Conservation (phyloP, 2,888 invertebrate genomes). For the Xestobium rufovillosum region DNA sequence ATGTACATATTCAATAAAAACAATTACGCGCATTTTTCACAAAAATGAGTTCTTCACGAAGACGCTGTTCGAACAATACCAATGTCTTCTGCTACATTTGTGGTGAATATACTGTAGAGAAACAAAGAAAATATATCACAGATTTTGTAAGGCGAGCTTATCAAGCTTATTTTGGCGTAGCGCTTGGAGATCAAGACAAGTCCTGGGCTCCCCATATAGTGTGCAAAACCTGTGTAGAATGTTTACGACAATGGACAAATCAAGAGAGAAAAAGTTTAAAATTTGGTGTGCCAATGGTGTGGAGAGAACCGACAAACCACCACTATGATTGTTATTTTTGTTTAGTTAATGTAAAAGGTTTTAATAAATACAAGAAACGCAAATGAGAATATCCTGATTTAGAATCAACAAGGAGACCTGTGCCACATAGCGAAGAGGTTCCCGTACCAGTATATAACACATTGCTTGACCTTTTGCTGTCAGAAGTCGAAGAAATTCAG, state of each 20-base stretch:
- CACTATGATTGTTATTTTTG: slow-evolving; percentile 21
- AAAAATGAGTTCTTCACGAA: no score
- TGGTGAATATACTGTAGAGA: slow-evolving; percentile 14
- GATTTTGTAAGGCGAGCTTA: slow-evolving; percentile 10
- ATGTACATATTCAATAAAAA: no score
- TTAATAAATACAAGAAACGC: slow-evolving; percentile 4
- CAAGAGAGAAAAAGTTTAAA: slow-evolving; percentile 11
- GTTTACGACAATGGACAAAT: slow-evolving; percentile 17
- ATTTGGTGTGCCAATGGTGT: slow-evolving; percentile 20
- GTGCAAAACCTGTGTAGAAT: slow-evolving; percentile 14
- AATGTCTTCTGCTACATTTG: slow-evolving; percentile 6
- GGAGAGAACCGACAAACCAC: slow-evolving; percentile 21
- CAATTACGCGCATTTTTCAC: no score
- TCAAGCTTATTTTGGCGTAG: slow-evolving; percentile 13
- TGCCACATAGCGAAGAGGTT: no score
- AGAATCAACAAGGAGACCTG: no score
- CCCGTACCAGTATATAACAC: no score
- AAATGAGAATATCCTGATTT: no score
- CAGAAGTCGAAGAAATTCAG: no score
- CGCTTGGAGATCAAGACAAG: slow-evolving; percentile 16
- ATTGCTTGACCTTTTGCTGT: no score
- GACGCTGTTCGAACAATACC: slow-evolving; percentile 14
- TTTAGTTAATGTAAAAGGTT: slow-evolving; percentile 10
- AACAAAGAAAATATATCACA: slow-evolving; percentile 12
- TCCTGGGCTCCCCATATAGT: slow-evolving; percentile 14